Conservation (phyloP, 2,113 vertebrate species). For the Pseudolaguvia tuberculata region DNA sequence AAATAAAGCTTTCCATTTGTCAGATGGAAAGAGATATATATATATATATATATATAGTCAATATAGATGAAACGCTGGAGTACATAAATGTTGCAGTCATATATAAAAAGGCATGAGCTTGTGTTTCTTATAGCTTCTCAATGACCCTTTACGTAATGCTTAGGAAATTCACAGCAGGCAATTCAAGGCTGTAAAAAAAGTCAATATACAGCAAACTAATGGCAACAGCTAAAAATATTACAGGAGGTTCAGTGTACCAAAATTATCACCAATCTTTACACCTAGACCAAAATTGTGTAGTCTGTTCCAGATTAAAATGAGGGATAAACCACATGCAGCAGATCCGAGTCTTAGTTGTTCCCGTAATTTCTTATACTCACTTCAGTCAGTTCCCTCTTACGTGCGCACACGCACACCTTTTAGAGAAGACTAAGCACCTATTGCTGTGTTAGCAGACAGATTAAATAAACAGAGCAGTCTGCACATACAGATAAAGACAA, state of each 20-base stretch:
- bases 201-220: too few species aligned
- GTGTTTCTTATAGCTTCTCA: background rate
- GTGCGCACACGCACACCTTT: background rate
- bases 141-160: background rate
- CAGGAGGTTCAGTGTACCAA: background rate
- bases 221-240: background rate
- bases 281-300: background rate
- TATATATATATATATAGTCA: too few species aligned
- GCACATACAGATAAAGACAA: background rate
- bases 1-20: too few species aligned
- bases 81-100: too few species aligned
- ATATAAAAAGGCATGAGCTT: too few species aligned
- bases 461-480: background rate
- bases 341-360: background rate
- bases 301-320: background rate
- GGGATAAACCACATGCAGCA: background rate
- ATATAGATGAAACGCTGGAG: too few species aligned
- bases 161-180: too few species aligned
- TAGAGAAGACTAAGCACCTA: conserved; percentile 1
- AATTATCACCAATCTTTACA: background rate
- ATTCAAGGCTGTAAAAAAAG: too few species aligned
- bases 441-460: conserved; percentile 28
- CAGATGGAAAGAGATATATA: too few species aligned
- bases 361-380: too few species aligned
- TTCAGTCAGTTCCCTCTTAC: too few species aligned